A percentile compares a stretch with the other conserved stretches of the same genome.
These are phyloP conservation scores for Trachymyrmex septentrionalis DNA, from an alignment of 1,140 invertebrate genomes.

Conservation along the genomic window DNA sequence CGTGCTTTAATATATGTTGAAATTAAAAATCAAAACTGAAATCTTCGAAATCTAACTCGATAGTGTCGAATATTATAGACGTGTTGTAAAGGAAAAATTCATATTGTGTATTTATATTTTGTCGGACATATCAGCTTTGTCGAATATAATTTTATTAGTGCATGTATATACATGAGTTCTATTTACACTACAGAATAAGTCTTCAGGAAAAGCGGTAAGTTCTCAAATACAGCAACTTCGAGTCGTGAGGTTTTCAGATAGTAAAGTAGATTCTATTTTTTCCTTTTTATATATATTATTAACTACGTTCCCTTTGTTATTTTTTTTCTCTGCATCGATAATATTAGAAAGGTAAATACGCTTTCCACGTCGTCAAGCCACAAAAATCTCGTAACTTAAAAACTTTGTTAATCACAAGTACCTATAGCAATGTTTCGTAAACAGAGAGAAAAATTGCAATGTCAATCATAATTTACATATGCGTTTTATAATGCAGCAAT, in stretches of 20 bases:
- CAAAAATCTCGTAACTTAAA: slow-evolving; percentile 40
- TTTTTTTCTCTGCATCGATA: slow-evolving; percentile 17
- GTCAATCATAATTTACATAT: neutral
- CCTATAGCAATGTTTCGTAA: neutral
- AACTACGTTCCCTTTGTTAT: neutral
- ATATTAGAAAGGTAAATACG: slow-evolving; percentile 34
- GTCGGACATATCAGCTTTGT: slow-evolving; percentile 22
- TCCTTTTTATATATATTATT: slow-evolving; percentile 15
- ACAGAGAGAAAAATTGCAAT: neutral
- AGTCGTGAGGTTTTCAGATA: slow-evolving; percentile 39
- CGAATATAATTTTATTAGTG: slow-evolving; percentile 55
- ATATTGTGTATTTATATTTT: neutral
- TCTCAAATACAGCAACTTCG: slow-evolving; percentile 39
- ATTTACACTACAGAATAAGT: slow-evolving; percentile 69
- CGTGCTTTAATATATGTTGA: neutral
- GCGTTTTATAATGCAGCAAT: neutral
- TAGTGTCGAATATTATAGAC: neutral
- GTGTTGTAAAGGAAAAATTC: neutral
- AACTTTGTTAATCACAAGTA: slow-evolving; percentile 20
- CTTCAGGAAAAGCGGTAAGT: slow-evolving; percentile 47
- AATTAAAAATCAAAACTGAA: neutral
- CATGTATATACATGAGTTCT: slow-evolving; percentile 63
- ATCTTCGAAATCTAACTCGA: neutral
- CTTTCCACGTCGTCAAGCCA: slow-evolving; percentile 1
- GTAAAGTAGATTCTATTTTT: slow-evolving; percentile 40